Percentiles rank a stretch among this genome's conserved stretches.
These are phyloP conservation scores for Cheilosia soror DNA, from an alignment of 2,888 invertebrate genomes.

Conservation along the genomic window DNA sequence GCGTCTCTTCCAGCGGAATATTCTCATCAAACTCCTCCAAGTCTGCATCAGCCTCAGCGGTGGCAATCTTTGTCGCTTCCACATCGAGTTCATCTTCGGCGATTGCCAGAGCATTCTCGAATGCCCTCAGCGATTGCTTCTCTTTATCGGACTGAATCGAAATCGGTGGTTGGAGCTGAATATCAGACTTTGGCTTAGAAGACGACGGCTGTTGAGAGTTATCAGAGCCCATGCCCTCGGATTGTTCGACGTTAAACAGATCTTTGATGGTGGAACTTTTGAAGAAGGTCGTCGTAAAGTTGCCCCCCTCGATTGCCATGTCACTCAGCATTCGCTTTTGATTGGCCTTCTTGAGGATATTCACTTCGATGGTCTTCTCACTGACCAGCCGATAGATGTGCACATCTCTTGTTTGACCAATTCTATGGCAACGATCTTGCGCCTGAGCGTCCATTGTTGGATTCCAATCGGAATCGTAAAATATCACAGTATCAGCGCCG, in stretches of 20 bases:
- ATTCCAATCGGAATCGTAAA: slow-evolving; percentile 99
- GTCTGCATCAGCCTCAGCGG: slow-evolving; percentile 94
- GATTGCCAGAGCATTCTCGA: slow-evolving; percentile 93
- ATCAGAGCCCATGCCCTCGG: slow-evolving; percentile 84
- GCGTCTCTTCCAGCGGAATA: slow-evolving; percentile 91
- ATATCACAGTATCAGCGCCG: slow-evolving; percentile 99
- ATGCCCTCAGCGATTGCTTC: slow-evolving; percentile 86
- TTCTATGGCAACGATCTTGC: slow-evolving; percentile 98
- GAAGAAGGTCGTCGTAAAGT: slow-evolving; percentile 98
- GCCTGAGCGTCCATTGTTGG: slow-evolving; percentile 99
- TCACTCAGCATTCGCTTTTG: slow-evolving; percentile 98
- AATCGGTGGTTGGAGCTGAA: slow-evolving; percentile 75
- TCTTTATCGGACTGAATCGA: slow-evolving; percentile 83
- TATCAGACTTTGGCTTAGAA: slow-evolving; percentile 77
- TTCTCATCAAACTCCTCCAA: slow-evolving; percentile 98
- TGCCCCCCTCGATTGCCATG: slow-evolving; percentile 99
- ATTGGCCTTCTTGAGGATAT: slow-evolving; percentile 99
- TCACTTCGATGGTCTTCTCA: slow-evolving; percentile 99
- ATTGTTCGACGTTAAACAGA: slow-evolving; percentile 91
- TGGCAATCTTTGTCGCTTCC: slow-evolving; percentile 93
- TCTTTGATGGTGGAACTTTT: slow-evolving; percentile 97
- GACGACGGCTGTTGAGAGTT: slow-evolving; percentile 62
- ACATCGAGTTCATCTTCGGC: slow-evolving; percentile 98
- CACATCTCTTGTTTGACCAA: slow-evolving; percentile 99
- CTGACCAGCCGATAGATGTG: slow-evolving; percentile 99